Base-by-base conservation (phyloP, 2,113 vertebrate genomes). In the Pedetes capensis region DNA sequence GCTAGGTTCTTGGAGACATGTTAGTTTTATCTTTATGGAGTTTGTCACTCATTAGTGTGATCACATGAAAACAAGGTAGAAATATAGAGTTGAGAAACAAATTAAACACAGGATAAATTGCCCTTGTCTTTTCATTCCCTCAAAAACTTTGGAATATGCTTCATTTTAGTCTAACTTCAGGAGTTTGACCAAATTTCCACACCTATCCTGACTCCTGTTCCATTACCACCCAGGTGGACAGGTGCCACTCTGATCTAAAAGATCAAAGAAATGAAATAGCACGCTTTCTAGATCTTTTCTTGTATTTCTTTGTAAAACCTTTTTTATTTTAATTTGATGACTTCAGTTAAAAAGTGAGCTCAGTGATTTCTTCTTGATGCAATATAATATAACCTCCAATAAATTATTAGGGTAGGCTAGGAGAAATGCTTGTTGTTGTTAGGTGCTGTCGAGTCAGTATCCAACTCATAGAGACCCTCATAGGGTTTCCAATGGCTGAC, bases 311-410 rank as follows among this genome's bases (percentile, higher is more conserved):
- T 87, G 83, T n/a, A 75, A 86, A 53, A 8, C 12, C 10, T 32
- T 71, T 23, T 93, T 27, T 66, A 63, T 83, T 42, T 75, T 51
- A 85, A 63, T 59, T 74, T 93, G 68, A 42, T 6, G 74, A 34
- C 49, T 91, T 95, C 34, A 6, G 4, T 86, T 93, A 61, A 96
- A 95, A 91, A 34, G 10, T 84, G 42, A 96, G 29, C 10, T 80
- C 39, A 49, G 17, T 82, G 61, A 69, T 94, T 95, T 66, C 47
- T 81, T 74, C 63, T 84, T 78, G 34, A 86, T 81, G 64, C 44
- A 90, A 75, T 82, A 12, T 87, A 82, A 82, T 68, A 85, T 93
- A 95, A 29, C 34, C 16, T 69, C 13, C 88, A 32, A 84, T 85
- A 71, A 71, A 64, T 51, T 63, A 71, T 79, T 42, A 82, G 27